Conservation (phyloP, 2,113 vertebrate genomes). For the Poeciliopsis retropinna region DNA sequence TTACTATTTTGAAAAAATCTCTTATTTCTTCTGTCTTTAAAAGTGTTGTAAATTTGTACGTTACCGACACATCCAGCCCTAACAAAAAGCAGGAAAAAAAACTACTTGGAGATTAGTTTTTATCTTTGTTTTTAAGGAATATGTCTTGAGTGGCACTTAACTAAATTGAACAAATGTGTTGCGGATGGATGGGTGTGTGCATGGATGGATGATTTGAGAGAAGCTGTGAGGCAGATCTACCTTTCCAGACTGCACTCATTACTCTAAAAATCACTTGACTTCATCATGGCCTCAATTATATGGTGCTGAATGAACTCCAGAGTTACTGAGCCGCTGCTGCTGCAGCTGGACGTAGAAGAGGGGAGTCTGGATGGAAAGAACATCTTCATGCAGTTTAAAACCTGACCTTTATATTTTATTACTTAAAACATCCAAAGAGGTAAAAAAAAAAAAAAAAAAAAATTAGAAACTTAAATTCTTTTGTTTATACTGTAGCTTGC, state of each 20-base stretch:
- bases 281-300: slow-evolving; percentile 50
- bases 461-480: neutral
- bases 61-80: slow-evolving; percentile 13
- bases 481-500: neutral
- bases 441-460: neutral
- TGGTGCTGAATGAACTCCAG: slow-evolving; percentile 40
- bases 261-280: slow-evolving; percentile 60
- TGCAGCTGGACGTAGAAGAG: neutral
- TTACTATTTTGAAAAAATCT: slow-evolving; percentile 41
- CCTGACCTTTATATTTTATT: neutral
- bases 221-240: slow-evolving; percentile 36
- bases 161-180: slow-evolving; percentile 55
- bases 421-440: neutral
- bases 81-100: slow-evolving; percentile 4
- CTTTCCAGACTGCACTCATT: slow-evolving; percentile 54
- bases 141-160: slow-evolving; percentile 56
- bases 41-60: slow-evolving; percentile 37
- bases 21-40: slow-evolving; percentile 22
- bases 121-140: slow-evolving; percentile 25
- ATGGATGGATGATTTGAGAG: slow-evolving; percentile 3
- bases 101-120: slow-evolving; percentile 30
- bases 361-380: neutral
- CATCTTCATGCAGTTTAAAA: neutral
- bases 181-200: slow-evolving; percentile 7
- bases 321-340: slow-evolving; percentile 21